Evolutionary conservation across 2,113 vertebrate genomes (phyloP), one percentile per base, ranked within the genome.

Genomic region (Nothoprocta perdicaria): DNA sequence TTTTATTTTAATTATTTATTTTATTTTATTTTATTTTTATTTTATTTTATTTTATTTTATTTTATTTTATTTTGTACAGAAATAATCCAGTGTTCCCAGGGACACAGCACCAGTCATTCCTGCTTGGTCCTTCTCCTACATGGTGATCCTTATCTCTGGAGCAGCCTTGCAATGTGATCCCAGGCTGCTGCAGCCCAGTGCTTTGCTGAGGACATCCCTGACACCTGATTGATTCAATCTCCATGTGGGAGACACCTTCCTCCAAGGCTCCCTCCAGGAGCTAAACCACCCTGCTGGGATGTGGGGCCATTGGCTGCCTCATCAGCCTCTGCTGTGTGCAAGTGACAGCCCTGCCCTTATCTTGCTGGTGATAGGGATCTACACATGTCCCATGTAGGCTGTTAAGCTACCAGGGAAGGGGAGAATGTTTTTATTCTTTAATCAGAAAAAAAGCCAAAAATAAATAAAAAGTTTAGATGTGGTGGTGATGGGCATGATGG

Each of bases 141-240:
- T 33, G 73, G 53, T 68, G n/a, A 14, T 0, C 3, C 83, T 95
- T 91, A 95, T 89, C 95, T 91, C 48, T 6, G 75, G 33, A 50
- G 78, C 74, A 93, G 92, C 81, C 95, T 75, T 43, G 46, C 61
- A 10, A 88, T 48, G 90, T 93, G 18, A 29, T 29, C 15, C 27
- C 16, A 9, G 27, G 29, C 14, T 31, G 53, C 92, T 75, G 1
- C 16, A 1, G 23, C 29, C 52, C 3, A 1, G 3, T 14, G 7
- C 57, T 35, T 50, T 31, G 45, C 38, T 8, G 23, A 3, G 3
- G 12, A 55, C 55, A 45, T 61, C 24, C 52, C 35, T 48, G 3
- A 19, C 1, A 14, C 38, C 23, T 41, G 8, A 24, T 8, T 93
- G 86, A 94, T 94, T 88, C 93, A 86, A 74, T 94, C 88, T 87